Evolutionary conservation across 64 coral and sea anemone genomes (phyloP), one percentile per base, ranked within the genome.

Genomic region (Anthopleura sola): DNA sequence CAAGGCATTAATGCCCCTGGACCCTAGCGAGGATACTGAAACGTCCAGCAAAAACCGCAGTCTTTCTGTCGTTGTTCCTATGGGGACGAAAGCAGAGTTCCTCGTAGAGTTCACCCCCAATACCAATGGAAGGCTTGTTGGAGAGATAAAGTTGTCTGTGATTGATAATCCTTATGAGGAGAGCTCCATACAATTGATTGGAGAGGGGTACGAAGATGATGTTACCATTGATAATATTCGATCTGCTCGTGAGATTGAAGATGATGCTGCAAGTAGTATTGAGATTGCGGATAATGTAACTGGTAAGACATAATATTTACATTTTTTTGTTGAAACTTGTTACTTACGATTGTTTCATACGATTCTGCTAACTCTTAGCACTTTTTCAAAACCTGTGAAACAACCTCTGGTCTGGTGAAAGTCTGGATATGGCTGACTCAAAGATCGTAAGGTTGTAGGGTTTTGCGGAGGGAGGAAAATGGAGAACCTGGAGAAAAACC

Each of bases 191-290:
- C 90, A 95, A 54, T 60, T 99, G 71, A 87, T 92, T 12, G 97
- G 97, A 49, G 97, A 99, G 34, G 97, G 97, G 3, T 99, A 99
- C 40, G 87, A 99, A 49, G 97, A 99, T 62, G 97, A 99, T 38
- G 87, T 99, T 32, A 99, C 97, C 29, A 99, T 99, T 88, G 97
- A 99, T 75, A 99, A 99, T 55, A 95, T 99, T 68, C 84, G 85
- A 32, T 87, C 87, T 3, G 86, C 39, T 26, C 82, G 82, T 55
- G 38, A 53, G 19, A 82, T 80, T 56, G 86, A 85, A 66, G 56
- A 88, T 20, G 60, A 89, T n/a, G 49, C 91, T 19, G 38, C 83
- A 7, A 82, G 87, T 17, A 66, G 36, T 75, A 87, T 37, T 40
- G 84, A 97, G 68, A 93, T 97, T 47, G 57, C 78, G n/a, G 90